phyloP scores from a whole-genome alignment of 2,113 vertebrate genomes.

The Petromus typicus region DNA sequence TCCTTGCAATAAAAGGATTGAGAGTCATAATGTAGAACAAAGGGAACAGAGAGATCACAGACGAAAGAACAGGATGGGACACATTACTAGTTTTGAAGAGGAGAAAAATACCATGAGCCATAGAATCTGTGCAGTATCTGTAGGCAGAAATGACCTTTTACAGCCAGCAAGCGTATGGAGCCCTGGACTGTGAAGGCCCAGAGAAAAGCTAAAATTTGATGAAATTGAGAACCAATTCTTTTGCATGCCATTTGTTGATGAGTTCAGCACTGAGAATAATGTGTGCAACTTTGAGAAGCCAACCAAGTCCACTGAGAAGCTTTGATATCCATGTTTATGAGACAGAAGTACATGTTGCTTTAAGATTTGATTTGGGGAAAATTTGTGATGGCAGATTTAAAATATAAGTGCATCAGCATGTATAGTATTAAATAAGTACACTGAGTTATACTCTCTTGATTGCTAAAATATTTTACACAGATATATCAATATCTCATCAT shows the following conservation, averaged over 20 bases:
- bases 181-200: not conserved
- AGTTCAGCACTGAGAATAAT: not conserved
- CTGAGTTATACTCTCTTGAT: not conserved
- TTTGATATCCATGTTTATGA: not conserved
- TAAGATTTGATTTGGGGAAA: not conserved
- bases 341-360: too few species aligned
- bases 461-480: not conserved
- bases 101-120: not conserved
- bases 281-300: not conserved
- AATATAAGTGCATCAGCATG: not conserved
- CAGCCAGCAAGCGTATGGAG: not conserved
- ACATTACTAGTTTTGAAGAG: not conserved
- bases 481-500: not conserved
- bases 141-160: not conserved
- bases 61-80: not conserved
- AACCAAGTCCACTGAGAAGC: not conserved
- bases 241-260: too few species aligned
- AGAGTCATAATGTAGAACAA: not conserved
- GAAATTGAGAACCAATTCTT: not conserved
- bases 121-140: not conserved
- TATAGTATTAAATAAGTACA: not conserved
- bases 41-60: not conserved
- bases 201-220: not conserved
- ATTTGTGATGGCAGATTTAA: not conserved
- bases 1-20: not conserved